phyloP scores from a whole-genome alignment of 2,797 vertebrate genomes.

The Oreochromis grahami region DNA sequence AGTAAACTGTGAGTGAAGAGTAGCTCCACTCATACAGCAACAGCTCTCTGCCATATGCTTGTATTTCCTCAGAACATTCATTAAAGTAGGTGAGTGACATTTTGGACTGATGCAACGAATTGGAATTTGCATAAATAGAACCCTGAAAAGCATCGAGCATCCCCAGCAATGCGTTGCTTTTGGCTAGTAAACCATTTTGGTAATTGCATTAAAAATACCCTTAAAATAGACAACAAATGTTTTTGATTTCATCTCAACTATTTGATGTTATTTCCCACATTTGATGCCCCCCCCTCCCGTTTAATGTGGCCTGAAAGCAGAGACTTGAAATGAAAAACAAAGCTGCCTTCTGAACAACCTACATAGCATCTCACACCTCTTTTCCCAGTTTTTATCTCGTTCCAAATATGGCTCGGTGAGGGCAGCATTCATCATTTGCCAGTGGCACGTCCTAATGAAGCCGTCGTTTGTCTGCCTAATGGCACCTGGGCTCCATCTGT shows the following conservation, averaged over 20 bases:
- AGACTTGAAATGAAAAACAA: slow-evolving; percentile 33
- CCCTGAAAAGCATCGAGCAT: neutral
- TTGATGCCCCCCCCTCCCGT: neutral
- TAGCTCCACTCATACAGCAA: neutral
- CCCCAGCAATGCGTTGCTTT: neutral
- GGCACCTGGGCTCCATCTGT: slow-evolving; percentile 75
- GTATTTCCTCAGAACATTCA: neutral
- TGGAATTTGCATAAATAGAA: neutral
- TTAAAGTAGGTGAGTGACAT: neutral
- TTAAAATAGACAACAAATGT: neutral
- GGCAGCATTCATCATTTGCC: slow-evolving; percentile 70
- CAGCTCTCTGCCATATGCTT: neutral
- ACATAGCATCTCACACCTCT: slow-evolving; percentile 31
- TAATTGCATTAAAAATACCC: neutral
- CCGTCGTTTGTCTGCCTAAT: slow-evolving; percentile 77
- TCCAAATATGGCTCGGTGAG: slow-evolving; percentile 58
- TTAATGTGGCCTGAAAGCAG: slow-evolving; percentile 9
- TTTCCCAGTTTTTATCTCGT: slow-evolving; percentile 44
- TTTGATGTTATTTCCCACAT: slow-evolving; percentile 19
- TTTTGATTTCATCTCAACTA: slow-evolving; percentile 3
- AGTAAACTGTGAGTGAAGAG: neutral
- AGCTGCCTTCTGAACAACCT: slow-evolving; percentile 38
- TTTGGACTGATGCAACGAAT: neutral
- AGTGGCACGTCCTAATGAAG: slow-evolving; percentile 73
- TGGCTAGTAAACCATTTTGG: neutral